A percentile compares a stretch with the other conserved stretches of the same genome.
These are phyloP conservation scores for Illadopsis cleaveri DNA, from an alignment of 2,113 vertebrate species.

Conservation along the genomic window DNA sequence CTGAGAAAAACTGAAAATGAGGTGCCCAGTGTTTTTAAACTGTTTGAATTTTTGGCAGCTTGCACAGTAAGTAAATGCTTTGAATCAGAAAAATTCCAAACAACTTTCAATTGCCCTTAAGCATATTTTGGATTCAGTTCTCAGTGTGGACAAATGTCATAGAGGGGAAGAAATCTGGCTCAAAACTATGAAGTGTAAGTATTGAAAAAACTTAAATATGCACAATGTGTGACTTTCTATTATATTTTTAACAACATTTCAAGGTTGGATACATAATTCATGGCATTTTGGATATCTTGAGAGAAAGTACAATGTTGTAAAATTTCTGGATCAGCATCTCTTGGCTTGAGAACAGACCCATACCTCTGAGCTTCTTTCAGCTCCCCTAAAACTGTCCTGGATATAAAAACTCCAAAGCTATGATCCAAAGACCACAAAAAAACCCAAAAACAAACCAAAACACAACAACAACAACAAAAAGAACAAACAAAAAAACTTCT, in stretches of 20 bases:
- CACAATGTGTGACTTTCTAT: conserved; percentile 41
- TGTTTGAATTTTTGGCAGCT: conserved; percentile 36
- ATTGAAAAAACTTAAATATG: conserved; percentile 4
- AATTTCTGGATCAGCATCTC: conserved; percentile 37
- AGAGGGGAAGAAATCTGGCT: conserved; percentile 36
- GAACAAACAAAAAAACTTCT: too few relatives aligned
- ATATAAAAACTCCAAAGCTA: background rate
- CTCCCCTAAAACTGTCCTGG: background rate
- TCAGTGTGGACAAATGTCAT: conserved; percentile 38
- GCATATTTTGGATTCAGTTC: conserved; percentile 16
- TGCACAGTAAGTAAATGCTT: conserved; percentile 1
- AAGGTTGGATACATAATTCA: conserved; percentile 66
- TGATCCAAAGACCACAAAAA: background rate
- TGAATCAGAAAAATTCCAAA: conserved; percentile 45
- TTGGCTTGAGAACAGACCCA: background rate
- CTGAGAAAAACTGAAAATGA: conserved; percentile 44
- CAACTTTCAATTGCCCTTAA: conserved; percentile 54
- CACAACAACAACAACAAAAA: too few relatives aligned
- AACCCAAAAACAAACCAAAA: too few relatives aligned
- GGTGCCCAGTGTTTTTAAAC: conserved; percentile 28
- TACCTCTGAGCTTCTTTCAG: background rate
- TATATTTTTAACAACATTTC: conserved; percentile 58
- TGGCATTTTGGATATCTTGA: conserved; percentile 24
- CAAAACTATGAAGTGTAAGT: conserved; percentile 10
- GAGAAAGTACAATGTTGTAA: background rate